A percentile compares a stretch with the other conserved stretches of the same genome.
These are phyloP conservation scores for Halichondria panicea DNA, from an alignment of 37 sponge, comb jelly and placozoan genomes.

Conservation along the genomic window DNA sequence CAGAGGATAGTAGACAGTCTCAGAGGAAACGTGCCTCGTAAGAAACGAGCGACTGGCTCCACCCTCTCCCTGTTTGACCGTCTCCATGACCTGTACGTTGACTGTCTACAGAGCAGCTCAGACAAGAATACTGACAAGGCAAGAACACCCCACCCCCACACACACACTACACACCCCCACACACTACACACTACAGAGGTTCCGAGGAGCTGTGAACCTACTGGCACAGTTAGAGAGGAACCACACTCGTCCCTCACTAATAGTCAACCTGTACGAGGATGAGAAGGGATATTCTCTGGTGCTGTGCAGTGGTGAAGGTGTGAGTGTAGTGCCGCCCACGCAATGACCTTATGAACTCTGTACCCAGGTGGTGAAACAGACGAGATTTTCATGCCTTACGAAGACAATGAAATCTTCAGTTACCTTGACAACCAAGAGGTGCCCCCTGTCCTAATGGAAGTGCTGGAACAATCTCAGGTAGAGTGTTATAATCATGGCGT, in stretches of 20 bases:
- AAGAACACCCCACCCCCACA: not conserved
- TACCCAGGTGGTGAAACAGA: conserved; percentile 16
- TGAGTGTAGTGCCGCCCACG: not conserved
- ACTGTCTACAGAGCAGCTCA: conserved; percentile 4
- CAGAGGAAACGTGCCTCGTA: conserved; percentile 32
- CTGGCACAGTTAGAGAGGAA: conserved; percentile 36
- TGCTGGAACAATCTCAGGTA: conserved; percentile 47
- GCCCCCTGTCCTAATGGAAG: conserved; percentile 70
- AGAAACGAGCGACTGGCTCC: conserved; percentile 6
- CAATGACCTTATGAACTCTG: not conserved
- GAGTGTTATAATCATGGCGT: too few relatives aligned
- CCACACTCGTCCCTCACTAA: conserved; percentile 31
- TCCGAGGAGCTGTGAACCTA: conserved; percentile 49
- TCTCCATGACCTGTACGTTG: conserved; percentile 45
- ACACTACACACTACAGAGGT: conserved; percentile 30
- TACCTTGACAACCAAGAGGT: conserved; percentile 82
- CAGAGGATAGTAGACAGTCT: conserved; percentile 62
- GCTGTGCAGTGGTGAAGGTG: not conserved
- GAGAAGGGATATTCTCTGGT: conserved; percentile 67
- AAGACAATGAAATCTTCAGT: conserved; percentile 71
- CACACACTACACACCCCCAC: not conserved
- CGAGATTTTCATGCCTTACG: conserved; percentile 63
- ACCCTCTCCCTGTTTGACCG: conserved; percentile 25
- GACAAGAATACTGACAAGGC: conserved; percentile 61
- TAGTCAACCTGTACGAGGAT: conserved; percentile 66